Base-by-base conservation (phyloP, 1,140 invertebrate genomes). In the Drosophila pachea region DNA sequence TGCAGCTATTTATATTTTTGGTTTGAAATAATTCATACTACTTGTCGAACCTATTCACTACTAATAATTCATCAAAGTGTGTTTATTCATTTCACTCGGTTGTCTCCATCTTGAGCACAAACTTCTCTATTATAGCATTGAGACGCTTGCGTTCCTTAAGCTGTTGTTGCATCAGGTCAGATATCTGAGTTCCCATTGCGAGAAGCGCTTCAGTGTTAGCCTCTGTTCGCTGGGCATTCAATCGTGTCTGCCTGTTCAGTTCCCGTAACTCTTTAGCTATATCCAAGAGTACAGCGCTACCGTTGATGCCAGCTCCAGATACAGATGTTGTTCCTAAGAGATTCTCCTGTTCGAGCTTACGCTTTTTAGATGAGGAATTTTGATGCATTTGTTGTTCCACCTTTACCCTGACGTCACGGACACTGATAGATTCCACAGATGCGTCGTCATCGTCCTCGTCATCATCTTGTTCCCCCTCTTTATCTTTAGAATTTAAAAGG, bases 61-160 rank as follows among this genome's bases (percentile, higher is more conserved):
- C 22, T 22, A 22, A 22, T 22, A 22, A 22, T 22, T 22, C 22
- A 22, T 22, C 3, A 22, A 22, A 22, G 1, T 22, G 2, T 16
- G 29, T 4, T 33, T 11, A 9, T 58, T 38, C 55, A 40, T 8
- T 22, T 36, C 72, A 82, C 29, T 84, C 79, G 40, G 67, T 52
- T 12, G 79, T 66, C 60, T 82, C 79, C 78, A 82, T 82, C 68
- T 82, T 82, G 0, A 84, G 65, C n/a, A 82, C 79, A 36, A 82
- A 82, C 54, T 82, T 82, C 36, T 82, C 78, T 68, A 82, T 82
- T 35, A 82, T 73, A 4, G 58, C 56, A 59, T 82, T 82, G 6
- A 82, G 76, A 4, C 78, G 79, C 40, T 78, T 82, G 3, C 79
- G 78, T 16, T 82, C 78, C 7, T 75, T 82, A 0, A 82, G 45